Evolutionary conservation across 2,797 vertebrate genomes (phyloP).

Genomic region (Cuniculus paca): DNA sequence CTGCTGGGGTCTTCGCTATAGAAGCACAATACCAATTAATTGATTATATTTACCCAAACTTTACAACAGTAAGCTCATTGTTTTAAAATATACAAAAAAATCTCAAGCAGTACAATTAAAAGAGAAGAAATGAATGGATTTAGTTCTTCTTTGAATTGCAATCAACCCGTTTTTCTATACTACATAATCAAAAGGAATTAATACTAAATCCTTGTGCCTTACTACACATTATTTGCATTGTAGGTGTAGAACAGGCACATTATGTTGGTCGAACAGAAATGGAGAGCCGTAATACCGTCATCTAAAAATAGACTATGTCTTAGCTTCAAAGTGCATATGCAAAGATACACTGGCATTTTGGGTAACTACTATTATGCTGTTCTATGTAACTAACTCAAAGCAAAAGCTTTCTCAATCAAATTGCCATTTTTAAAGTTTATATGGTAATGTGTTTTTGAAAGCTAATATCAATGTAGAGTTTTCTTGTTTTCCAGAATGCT

Average conservation of each 20-base stretch:
- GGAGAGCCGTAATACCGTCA: neutral
- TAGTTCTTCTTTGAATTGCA: conserved; percentile 15
- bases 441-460: neutral
- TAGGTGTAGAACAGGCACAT: neutral
- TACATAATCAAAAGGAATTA: conserved; percentile 59
- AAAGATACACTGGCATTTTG: conserved; percentile 57
- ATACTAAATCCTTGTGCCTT: neutral
- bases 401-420: conserved; percentile 59
- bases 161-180: conserved; percentile 36
- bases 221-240: conserved; percentile 50
- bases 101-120: neutral
- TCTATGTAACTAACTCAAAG: conserved; percentile 46
- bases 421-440: conserved; percentile 70
- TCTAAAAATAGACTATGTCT: conserved; percentile 72
- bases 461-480: neutral
- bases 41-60: conserved; percentile 46
- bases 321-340: conserved; percentile 62
- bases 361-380: conserved; percentile 37
- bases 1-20: conserved; percentile 33
- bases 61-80: conserved; percentile 31
- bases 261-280: conserved; percentile 43
- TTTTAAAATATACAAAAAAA: conserved; percentile 43
- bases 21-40: conserved; percentile 59
- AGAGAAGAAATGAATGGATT: neutral
- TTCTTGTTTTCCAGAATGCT: conserved; percentile 48